These are phyloP conservation scores for Calameuta pallipes DNA, from an alignment of 2,888 invertebrate species.

Conservation along the genomic window DNA sequence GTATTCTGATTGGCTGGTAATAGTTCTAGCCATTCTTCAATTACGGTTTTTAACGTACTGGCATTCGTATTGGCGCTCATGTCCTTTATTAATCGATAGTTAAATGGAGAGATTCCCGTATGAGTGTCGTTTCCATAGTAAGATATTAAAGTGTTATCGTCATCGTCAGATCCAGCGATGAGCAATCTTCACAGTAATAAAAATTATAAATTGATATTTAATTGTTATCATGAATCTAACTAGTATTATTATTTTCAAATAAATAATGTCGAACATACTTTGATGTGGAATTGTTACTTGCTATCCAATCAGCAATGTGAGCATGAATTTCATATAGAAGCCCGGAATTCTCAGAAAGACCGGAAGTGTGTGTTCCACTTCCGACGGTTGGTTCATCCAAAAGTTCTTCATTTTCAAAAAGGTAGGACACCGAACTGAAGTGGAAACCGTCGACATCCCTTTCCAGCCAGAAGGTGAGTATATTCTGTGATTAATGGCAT, in stretches of 20 bases:
- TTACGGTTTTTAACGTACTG: conserved; percentile 35
- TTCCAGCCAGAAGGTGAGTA: conserved; percentile 49
- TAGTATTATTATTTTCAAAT: not conserved
- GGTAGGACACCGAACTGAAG: conserved; percentile 41
- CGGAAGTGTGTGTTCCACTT: conserved; percentile 22
- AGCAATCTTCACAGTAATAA: conserved; percentile 43
- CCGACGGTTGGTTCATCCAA: conserved; percentile 28
- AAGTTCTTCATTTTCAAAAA: conserved; percentile 37
- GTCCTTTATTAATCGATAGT: conserved; percentile 49
- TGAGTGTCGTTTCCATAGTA: conserved; percentile 54
- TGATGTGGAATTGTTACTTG: conserved; percentile 32
- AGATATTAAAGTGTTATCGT: conserved; percentile 39
- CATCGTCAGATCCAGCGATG: conserved; percentile 48
- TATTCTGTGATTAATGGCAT: conserved; percentile 29
- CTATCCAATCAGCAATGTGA: conserved; percentile 44
- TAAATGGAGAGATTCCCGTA: conserved; percentile 47
- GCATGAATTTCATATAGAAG: conserved; percentile 43
- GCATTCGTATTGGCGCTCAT: conserved; percentile 42
- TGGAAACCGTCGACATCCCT: conserved; percentile 52
- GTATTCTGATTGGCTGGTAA: conserved; percentile 51
- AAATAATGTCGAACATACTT: conserved; percentile 36
- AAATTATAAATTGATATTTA: not conserved
- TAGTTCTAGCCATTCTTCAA: conserved; percentile 45
- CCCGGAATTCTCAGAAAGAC: conserved; percentile 33
- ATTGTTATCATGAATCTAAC: not conserved